Evolutionary conservation across 2,888 invertebrate species (phyloP), one percentile per base, ranked within the genome.

Genomic region (Tetrapedia diversipes): DNA sequence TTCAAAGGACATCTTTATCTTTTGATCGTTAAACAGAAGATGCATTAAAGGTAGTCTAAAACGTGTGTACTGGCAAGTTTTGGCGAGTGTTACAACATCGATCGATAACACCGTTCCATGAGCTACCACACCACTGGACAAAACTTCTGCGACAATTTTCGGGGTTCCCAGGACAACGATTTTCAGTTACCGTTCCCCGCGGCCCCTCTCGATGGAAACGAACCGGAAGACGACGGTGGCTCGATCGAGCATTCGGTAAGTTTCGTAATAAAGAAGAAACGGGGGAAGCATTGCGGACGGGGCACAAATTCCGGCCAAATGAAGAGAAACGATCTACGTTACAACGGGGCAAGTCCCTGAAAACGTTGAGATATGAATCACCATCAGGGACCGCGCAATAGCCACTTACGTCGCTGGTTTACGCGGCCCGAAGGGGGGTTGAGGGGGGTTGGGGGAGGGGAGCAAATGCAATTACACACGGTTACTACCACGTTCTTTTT

Each of bases 231-330:
- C 14, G 53, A 19, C 37, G 16, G 10, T 14, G 11, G 43, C 27
- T n/a, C 29, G 59, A 29, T 32, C 59, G 32, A 45, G 32, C 45
- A 16, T 54, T 47, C 2, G 8, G n/a, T 7, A 29, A 49, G 34
- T 70, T 73, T 70, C 11, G 27, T 43, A 63, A 63, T 49, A 70
- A 70, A 61, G 53, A 61, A 51, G 29, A 19, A 63, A 39, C 51
- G 39, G 8, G 22, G 39, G 19, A 45, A 34, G 22, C 10, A n/a
- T n/a, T n/a, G 10, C n/a, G 45, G 39, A 10, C 22, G 16, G 11
- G 16, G 10, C 39, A 32, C n/a, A 47, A 70, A 56, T 70, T 64
- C 53, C n/a, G 32, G 22, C 11, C 14, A 43, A 70, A 70, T 56
- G 54, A 70, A 64, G 64, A 70, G 34, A 63, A 54, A 67, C 51